A percentile compares a stretch with the other conserved stretches of the same genome.
Evolutionary conservation across 37 sponge, comb jelly and placozoan species (phyloP).

Genomic region (Crambe crambe): DNA sequence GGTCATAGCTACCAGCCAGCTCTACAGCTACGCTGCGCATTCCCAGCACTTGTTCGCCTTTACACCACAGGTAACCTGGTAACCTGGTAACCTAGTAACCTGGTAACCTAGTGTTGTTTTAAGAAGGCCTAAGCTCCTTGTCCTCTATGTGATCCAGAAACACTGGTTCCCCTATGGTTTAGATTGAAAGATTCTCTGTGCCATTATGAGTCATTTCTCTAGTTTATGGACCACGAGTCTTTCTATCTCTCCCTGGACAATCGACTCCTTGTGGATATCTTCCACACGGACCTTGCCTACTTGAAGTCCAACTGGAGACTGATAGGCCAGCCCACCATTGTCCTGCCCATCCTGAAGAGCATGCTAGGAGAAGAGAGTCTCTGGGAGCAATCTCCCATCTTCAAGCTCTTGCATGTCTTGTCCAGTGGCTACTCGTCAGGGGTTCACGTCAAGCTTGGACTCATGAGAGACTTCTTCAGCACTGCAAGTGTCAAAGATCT

Average conservation of each 20-base stretch:
- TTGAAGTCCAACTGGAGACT: conserved; percentile 83
- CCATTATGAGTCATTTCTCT: background rate
- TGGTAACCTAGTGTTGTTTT: too few species aligned
- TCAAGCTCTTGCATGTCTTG: conserved; percentile 54
- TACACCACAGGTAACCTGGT: conserved; percentile 66
- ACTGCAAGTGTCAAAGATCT: conserved; percentile 78
- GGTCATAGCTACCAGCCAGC: conserved; percentile 71
- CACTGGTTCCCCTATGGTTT: background rate
- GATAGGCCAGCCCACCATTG: conserved; percentile 83
- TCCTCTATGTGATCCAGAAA: background rate
- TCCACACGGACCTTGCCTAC: conserved; percentile 81
- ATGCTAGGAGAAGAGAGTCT: conserved; percentile 62
- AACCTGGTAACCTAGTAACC: too few species aligned
- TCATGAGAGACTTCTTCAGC: conserved; percentile 63
- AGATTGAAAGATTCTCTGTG: background rate
- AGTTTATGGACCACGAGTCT: conserved; percentile 90
- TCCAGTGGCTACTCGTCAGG: conserved; percentile 71
- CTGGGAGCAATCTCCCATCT: conserved; percentile 69
- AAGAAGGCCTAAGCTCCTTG: background rate
- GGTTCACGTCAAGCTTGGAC: conserved; percentile 65
- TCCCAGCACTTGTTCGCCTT: conserved; percentile 46
- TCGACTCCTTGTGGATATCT: conserved; percentile 74
- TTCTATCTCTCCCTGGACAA: conserved; percentile 88
- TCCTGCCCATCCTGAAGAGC: conserved; percentile 64
- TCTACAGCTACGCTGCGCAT: conserved; percentile 41